Percentiles rank a stretch among this genome's conserved stretches.
phyloP scores from a whole-genome alignment of 2,113 vertebrate species.

The Microtus oregoni region DNA sequence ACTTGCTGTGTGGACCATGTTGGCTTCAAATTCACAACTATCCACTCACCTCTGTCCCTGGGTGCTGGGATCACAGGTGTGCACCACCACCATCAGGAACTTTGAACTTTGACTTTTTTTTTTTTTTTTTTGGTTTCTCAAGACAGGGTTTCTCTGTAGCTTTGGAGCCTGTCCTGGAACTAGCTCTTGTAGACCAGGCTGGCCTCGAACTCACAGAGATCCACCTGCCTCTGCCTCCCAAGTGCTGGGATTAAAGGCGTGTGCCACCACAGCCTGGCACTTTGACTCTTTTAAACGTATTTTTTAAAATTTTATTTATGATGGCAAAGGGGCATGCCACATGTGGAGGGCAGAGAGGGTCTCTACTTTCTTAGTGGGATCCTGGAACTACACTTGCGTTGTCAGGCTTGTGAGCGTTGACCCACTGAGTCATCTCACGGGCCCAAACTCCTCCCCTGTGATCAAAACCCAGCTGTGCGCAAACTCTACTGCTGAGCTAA shows the following conservation, averaged over 20 bases:
- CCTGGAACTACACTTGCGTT: neutral
- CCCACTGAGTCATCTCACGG: neutral
- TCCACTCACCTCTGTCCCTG: neutral
- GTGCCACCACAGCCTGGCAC: neutral
- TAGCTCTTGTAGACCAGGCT: too few species aligned
- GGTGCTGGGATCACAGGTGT: neutral
- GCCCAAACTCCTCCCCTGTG: rapidly evolving
- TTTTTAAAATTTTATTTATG: neutral
- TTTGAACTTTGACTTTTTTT: neutral
- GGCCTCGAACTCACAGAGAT: too few species aligned
- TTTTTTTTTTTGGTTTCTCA: too few species aligned
- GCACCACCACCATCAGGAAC: neutral
- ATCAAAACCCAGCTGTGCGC: neutral
- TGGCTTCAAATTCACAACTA: neutral
- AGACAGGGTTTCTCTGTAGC: too few species aligned
- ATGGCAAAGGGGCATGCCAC: neutral
- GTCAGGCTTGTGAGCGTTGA: neutral
- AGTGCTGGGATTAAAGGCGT: neutral
- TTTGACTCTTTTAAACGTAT: neutral
- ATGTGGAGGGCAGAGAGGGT: neutral
- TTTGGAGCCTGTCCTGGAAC: too few species aligned
- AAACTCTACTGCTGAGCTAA: neutral
- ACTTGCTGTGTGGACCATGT: neutral
- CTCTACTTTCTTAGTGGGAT: neutral
- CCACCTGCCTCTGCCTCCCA: neutral